phyloP scores from a whole-genome alignment of 1,140 invertebrate genomes.

The Zophobas morio region DNA sequence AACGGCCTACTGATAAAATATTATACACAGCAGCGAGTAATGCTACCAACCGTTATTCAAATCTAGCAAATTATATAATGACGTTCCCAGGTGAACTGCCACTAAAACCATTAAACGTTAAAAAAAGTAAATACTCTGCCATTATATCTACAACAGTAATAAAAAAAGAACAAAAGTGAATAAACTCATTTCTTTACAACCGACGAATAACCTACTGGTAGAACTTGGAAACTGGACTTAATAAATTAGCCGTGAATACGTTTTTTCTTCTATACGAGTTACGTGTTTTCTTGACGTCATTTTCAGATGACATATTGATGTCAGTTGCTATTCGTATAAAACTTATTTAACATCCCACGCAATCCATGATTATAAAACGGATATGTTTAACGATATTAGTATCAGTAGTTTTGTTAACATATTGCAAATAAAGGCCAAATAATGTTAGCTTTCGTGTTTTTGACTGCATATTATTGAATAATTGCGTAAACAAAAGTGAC shows the following conservation, averaged over 20 bases:
- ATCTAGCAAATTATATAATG: no score
- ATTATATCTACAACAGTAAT: neutral
- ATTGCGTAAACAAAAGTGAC: neutral
- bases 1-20: conserved; percentile 6
- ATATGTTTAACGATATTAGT: no score
- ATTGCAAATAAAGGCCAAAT: no score
- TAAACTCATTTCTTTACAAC: neutral
- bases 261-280: neutral
- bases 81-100: no score
- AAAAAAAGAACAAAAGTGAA: neutral
- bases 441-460: neutral
- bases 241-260: no score
- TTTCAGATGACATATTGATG: neutral
- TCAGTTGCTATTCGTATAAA: neutral
- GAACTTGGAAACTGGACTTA: no score
- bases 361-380: no score
- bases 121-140: neutral
- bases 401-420: no score
- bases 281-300: neutral
- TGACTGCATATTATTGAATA: neutral
- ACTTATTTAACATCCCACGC: no score
- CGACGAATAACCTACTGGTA: no score
- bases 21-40: no score
- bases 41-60: neutral
- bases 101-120: neutral